These are phyloP conservation scores for Apogon hyalosoma DNA, from an alignment of 2,797 vertebrate species.

Conservation along the genomic window DNA sequence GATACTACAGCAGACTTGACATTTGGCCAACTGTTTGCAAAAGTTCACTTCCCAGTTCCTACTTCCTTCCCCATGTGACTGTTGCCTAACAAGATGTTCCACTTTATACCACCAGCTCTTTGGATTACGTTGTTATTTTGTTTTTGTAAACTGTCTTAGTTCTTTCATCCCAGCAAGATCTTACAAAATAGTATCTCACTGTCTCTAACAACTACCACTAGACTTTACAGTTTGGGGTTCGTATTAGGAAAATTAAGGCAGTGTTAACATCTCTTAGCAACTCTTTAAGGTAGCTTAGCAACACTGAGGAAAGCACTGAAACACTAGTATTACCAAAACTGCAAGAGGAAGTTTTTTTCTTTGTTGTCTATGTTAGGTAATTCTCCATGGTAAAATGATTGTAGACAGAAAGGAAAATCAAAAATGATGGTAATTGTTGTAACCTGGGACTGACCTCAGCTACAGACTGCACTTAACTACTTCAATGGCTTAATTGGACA, in stretches of 20 bases:
- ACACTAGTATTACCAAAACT: slow-evolving; percentile 28
- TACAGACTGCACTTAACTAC: slow-evolving; percentile 68
- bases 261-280: slow-evolving; percentile 37
- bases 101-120: slow-evolving; percentile 56
- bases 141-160: slow-evolving; percentile 35
- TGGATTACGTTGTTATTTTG: slow-evolving; percentile 15
- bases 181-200: slow-evolving; percentile 5
- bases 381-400: slow-evolving; percentile 26
- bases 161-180: slow-evolving; percentile 26
- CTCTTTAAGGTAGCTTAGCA: slow-evolving; percentile 41
- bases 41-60: slow-evolving; percentile 40
- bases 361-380: slow-evolving; percentile 18
- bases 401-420: neutral
- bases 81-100: slow-evolving; percentile 47
- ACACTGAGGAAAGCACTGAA: slow-evolving; percentile 43
- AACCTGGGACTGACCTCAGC: slow-evolving; percentile 63
- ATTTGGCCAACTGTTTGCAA: slow-evolving; percentile 31
- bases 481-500: slow-evolving; percentile 62
- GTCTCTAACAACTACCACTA: slow-evolving; percentile 7
- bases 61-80: slow-evolving; percentile 42
- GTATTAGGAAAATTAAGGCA: neutral
- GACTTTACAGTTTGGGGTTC: slow-evolving; percentile 12
- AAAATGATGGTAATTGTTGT: too few species aligned
- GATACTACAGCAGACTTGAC: slow-evolving; percentile 1
- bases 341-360: slow-evolving; percentile 10